A percentile compares a stretch with the other conserved stretches of the same genome.
Conservation (phyloP, 2,888 invertebrate species). For the Rambutsinella grinnellia region DNA sequence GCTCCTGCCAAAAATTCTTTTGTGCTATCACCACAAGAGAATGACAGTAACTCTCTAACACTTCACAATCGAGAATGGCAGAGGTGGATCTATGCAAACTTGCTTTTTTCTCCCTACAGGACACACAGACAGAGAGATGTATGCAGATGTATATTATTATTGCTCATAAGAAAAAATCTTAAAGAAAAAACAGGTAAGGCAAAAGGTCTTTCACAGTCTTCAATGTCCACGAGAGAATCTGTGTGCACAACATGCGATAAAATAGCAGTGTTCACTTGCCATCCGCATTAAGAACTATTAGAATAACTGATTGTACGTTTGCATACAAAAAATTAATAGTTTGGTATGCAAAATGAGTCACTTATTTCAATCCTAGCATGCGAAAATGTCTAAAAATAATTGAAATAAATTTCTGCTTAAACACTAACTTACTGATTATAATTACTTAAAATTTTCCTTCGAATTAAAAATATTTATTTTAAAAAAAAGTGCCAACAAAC, state of each 20-base stretch:
- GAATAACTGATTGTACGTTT: background rate
- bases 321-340: background rate
- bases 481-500: too few relatives aligned
- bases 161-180: conserved; percentile 3
- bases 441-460: too few relatives aligned
- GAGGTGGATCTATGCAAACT: conserved; percentile 46
- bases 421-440: too few relatives aligned
- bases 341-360: background rate
- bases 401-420: too few relatives aligned
- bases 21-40: background rate
- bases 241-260: background rate
- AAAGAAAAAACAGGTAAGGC: conserved; percentile 16
- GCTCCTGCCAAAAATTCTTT: background rate
- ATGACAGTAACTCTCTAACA: conserved; percentile 27
- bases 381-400: too few relatives aligned
- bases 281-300: background rate
- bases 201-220: conserved; percentile 34
- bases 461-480: too few relatives aligned
- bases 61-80: conserved; percentile 39
- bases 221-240: background rate
- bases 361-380: background rate
- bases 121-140: too few relatives aligned
- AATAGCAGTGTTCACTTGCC: background rate
- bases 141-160: background rate
- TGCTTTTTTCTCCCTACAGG: conserved; percentile 51